phyloP scores from a whole-genome alignment of 2,797 vertebrate species.

The Lutjanus campechanus region DNA sequence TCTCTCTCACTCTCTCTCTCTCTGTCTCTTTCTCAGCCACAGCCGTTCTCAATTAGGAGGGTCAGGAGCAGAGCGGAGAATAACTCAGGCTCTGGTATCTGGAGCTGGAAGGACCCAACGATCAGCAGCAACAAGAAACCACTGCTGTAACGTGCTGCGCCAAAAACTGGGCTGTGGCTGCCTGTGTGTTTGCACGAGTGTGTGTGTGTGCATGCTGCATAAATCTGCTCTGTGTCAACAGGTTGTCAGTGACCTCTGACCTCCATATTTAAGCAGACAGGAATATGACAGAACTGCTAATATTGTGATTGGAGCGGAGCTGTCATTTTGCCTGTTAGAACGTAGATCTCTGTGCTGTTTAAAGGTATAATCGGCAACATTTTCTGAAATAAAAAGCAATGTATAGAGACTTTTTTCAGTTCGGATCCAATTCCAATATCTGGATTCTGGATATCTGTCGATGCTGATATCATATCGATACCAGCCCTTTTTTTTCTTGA shows the following conservation, averaged over 20 bases:
- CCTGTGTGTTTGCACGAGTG: slow-evolving; percentile 33
- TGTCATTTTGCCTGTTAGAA: slow-evolving; percentile 10
- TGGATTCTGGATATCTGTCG: no score
- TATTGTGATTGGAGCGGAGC: slow-evolving; percentile 37
- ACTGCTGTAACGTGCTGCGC: slow-evolving; percentile 51
- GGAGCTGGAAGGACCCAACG: slow-evolving; percentile 74
- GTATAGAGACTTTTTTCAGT: no score
- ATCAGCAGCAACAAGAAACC: slow-evolving; percentile 78
- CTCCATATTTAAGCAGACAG: slow-evolving; percentile 64
- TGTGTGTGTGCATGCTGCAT: slow-evolving; percentile 45
- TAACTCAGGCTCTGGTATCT: slow-evolving; percentile 82
- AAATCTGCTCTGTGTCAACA: slow-evolving; percentile 78
- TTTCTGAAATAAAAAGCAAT: no score
- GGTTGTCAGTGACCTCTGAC: slow-evolving; percentile 74
- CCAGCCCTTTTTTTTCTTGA: no score
- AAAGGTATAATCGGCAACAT: no score
- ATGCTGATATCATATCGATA: no score
- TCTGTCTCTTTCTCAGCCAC: slow-evolving; percentile 67
- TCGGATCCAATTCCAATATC: no score
- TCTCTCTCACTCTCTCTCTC: slow-evolving; percentile 53
- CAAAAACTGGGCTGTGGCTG: slow-evolving; percentile 52
- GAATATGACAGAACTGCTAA: slow-evolving; percentile 62
- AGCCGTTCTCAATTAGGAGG: slow-evolving; percentile 87
- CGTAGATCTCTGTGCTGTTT: not conserved
- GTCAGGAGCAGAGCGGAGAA: slow-evolving; percentile 80